Evolutionary conservation across 2,888 invertebrate genomes (phyloP).

Genomic region (Amphipoea lucens): DNA sequence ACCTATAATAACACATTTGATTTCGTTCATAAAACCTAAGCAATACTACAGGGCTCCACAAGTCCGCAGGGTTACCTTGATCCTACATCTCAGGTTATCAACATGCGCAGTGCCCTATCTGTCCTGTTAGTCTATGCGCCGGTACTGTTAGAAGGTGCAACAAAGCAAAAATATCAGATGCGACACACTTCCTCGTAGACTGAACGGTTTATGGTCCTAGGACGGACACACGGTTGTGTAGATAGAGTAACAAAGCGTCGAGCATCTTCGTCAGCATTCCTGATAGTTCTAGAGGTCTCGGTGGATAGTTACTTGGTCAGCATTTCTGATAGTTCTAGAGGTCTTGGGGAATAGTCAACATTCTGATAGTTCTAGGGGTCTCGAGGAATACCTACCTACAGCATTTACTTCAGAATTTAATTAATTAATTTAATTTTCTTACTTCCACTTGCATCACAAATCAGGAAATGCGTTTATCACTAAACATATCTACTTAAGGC

Average conservation of each 20-base stretch:
- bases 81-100: slow-evolving; percentile 47
- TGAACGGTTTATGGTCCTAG: slow-evolving; percentile 56
- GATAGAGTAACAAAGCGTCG: neutral
- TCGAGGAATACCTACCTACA: neutral
- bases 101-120: slow-evolving; percentile 12
- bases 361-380: too few relatives aligned
- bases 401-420: neutral
- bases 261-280: neutral
- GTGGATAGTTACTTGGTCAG: too few relatives aligned
- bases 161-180: slow-evolving; percentile 72
- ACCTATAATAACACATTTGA: neutral
- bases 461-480: neutral
- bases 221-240: slow-evolving; percentile 34
- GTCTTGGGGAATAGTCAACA: too few relatives aligned
- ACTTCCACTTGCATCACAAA: neutral
- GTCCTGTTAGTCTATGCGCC: slow-evolving; percentile 16
- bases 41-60: neutral
- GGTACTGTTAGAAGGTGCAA: slow-evolving; percentile 45
- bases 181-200: slow-evolving; percentile 67
- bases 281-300: neutral
- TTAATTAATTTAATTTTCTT: too few relatives aligned
- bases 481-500: neutral
- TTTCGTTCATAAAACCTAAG: neutral
- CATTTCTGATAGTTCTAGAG: too few relatives aligned
- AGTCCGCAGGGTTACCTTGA: neutral